A percentile compares a stretch with the other conserved stretches of the same genome.
Evolutionary conservation across 2,888 invertebrate genomes (phyloP).

Genomic region (Rutpela maculata): DNA sequence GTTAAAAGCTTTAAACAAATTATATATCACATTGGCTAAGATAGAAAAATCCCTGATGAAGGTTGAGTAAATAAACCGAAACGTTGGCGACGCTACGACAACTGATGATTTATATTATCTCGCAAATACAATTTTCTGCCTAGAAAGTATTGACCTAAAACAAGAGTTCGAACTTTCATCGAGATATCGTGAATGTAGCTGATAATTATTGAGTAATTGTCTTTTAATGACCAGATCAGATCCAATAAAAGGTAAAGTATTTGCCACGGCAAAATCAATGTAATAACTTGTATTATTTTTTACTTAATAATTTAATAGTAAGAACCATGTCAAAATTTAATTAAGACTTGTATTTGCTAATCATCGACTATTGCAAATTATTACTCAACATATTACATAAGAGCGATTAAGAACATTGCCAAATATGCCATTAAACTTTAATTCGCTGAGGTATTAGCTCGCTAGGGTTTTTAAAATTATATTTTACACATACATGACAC

Average conservation of each 20-base stretch:
- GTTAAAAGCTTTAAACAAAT: too few relatives aligned
- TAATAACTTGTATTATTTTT: background rate
- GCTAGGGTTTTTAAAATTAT: background rate
- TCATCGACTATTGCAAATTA: background rate
- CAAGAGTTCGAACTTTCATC: background rate
- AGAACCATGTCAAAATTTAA: background rate
- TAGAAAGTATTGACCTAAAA: too few relatives aligned
- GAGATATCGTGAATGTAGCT: background rate
- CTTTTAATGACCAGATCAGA: background rate
- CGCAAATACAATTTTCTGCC: too few relatives aligned
- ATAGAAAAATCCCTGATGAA: too few relatives aligned
- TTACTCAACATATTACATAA: background rate
- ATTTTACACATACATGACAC: background rate
- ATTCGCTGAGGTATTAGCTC: too few relatives aligned
- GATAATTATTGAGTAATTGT: slow-evolving; percentile 17
- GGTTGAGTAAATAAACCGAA: too few relatives aligned
- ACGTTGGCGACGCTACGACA: too few relatives aligned
- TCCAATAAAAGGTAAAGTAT: background rate
- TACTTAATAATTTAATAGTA: background rate
- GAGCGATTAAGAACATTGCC: background rate
- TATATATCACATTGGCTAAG: too few relatives aligned
- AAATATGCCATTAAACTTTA: background rate
- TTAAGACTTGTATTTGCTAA: background rate
- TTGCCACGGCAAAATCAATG: background rate
- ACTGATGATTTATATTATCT: too few relatives aligned